Evolutionary conservation across 2,888 invertebrate genomes (phyloP).

Genomic region (Hedya salicella): DNA sequence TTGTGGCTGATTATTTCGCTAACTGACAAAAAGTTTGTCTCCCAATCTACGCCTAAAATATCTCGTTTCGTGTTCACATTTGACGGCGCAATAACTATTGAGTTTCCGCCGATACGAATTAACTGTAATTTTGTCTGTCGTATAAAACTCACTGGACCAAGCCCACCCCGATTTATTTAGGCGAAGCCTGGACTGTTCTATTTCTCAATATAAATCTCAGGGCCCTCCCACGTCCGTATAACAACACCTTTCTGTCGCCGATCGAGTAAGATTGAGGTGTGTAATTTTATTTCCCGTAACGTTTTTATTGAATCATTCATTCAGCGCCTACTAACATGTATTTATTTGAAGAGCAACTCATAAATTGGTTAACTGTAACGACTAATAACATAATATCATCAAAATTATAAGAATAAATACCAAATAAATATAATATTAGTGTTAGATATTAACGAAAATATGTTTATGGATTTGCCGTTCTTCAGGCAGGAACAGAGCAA

Average conservation of each 20-base stretch:
- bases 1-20: too few species aligned
- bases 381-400: background rate
- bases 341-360: background rate
- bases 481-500: too few species aligned
- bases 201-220: constrained; percentile 31
- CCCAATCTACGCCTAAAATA: constrained; percentile 7
- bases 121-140: constrained; percentile 28
- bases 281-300: constrained; percentile 15
- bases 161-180: constrained; percentile 17
- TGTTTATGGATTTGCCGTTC: too few species aligned
- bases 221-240: constrained; percentile 12
- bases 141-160: constrained; percentile 22
- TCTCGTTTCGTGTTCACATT: constrained; percentile 6
- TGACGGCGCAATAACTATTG: constrained; percentile 14
- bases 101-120: constrained; percentile 17
- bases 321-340: background rate
- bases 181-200: constrained; percentile 20
- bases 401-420: background rate
- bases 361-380: too few species aligned
- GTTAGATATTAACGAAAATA: too few species aligned
- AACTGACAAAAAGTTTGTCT: too few species aligned
- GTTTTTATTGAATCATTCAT: constrained; percentile 5
- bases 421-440: too few species aligned
- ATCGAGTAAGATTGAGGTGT: constrained; percentile 27
- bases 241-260: constrained; percentile 30